phyloP scores from a whole-genome alignment of 2,797 vertebrate genomes.

The Notamacropus eugenii region DNA sequence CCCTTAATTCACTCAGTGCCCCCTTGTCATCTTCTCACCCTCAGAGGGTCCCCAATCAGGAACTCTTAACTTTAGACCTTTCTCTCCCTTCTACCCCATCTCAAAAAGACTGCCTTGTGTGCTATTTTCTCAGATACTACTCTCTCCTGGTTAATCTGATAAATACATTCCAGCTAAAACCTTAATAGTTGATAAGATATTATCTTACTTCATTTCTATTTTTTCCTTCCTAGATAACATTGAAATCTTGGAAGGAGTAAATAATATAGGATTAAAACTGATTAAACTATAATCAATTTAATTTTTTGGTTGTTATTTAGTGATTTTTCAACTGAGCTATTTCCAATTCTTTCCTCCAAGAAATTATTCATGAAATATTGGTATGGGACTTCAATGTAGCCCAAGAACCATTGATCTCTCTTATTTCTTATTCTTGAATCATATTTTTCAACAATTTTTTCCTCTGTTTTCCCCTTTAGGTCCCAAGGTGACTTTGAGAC shows the following conservation, averaged over 20 bases:
- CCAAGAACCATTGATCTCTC: too few relatives aligned
- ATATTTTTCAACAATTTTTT: background rate
- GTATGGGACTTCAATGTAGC: background rate
- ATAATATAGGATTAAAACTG: background rate
- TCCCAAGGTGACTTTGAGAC: background rate
- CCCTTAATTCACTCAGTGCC: background rate
- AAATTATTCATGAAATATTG: background rate
- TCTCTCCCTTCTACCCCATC: background rate
- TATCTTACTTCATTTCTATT: background rate
- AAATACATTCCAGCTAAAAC: background rate
- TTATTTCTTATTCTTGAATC: background rate
- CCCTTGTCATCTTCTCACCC: too few relatives aligned
- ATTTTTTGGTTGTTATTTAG: background rate
- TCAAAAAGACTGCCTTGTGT: background rate
- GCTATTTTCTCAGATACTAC: conserved; percentile 3
- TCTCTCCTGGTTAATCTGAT: conserved; percentile 14
- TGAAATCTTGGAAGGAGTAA: background rate
- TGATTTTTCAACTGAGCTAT: background rate
- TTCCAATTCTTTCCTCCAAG: background rate
- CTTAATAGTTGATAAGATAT: background rate
- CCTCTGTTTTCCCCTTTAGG: background rate
- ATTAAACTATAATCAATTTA: background rate
- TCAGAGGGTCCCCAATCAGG: background rate
- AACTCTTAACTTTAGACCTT: background rate
- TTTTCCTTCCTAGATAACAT: background rate